A percentile compares a stretch with the other conserved stretches of the same genome.
Evolutionary conservation across 1,140 invertebrate genomes (phyloP).

Genomic region (Drosophila sproati): DNA sequence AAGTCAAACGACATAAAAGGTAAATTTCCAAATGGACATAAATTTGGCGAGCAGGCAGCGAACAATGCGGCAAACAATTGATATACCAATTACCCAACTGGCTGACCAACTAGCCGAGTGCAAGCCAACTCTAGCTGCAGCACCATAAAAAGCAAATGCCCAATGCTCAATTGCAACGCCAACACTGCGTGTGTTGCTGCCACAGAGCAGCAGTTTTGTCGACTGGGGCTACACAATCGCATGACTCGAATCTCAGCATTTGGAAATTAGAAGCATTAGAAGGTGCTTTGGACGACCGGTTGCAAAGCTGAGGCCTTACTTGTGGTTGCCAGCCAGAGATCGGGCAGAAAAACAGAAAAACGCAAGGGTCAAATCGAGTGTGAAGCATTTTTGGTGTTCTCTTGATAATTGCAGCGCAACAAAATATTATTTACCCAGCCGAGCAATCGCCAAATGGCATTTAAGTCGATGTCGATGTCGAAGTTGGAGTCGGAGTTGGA

Average conservation of each 20-base stretch:
- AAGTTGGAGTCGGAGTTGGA: neutral
- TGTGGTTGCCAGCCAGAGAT: neutral
- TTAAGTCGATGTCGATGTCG: conserved; percentile 17
- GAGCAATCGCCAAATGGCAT: conserved; percentile 55
- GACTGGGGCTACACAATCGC: conserved; percentile 38
- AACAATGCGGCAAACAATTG: conserved; percentile 64
- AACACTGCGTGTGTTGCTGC: conserved; percentile 43
- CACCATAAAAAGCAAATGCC: neutral
- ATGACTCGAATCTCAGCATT: conserved; percentile 57
- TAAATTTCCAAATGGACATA: conserved; percentile 73
- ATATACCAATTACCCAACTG: conserved; percentile 76
- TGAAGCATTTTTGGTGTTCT: conserved; percentile 30
- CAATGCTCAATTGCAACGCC: conserved; percentile 35
- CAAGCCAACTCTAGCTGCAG: neutral
- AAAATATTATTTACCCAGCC: conserved; percentile 61
- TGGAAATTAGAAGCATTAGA: conserved; percentile 74
- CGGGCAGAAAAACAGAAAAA: neutral
- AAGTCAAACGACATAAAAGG: conserved; percentile 52
- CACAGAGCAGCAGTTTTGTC: neutral
- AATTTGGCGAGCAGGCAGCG: conserved; percentile 58
- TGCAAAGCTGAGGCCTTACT: conserved; percentile 18
- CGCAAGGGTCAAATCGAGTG: conserved; percentile 69
- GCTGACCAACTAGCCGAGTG: conserved; percentile 18
- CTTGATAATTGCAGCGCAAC: conserved; percentile 42
- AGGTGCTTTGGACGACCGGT: conserved; percentile 51